Conservation (phyloP, 1,140 invertebrate species). For the Oscheius sp. region DNA sequence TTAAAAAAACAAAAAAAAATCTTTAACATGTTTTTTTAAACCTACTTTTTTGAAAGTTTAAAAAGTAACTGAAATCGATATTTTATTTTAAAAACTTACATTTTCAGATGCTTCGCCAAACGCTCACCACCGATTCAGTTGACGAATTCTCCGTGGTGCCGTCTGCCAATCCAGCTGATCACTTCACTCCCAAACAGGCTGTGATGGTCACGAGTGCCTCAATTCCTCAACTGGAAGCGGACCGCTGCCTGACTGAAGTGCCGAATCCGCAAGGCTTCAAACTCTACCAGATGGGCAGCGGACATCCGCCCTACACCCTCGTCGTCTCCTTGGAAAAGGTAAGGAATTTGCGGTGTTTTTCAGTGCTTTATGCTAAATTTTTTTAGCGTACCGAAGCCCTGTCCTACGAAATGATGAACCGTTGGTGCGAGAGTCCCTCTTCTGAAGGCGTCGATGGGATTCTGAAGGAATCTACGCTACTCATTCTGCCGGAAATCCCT, state of each 20-base stretch:
- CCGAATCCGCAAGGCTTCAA: slow-evolving; percentile 25
- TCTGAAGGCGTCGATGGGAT: slow-evolving; percentile 36
- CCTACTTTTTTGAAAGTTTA: not conserved
- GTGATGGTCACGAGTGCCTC: slow-evolving; percentile 41
- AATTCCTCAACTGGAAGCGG: slow-evolving; percentile 25
- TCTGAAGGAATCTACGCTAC: slow-evolving; percentile 46
- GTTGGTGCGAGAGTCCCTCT: slow-evolving; percentile 44
- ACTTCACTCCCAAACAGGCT: slow-evolving; percentile 54
- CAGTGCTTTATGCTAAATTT: not conserved
- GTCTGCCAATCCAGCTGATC: slow-evolving; percentile 55
- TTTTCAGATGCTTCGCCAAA: slow-evolving; percentile 49
- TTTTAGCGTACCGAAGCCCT: slow-evolving; percentile 57
- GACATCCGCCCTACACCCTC: slow-evolving; percentile 50
- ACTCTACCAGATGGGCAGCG: slow-evolving; percentile 40
- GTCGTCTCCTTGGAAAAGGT: slow-evolving; percentile 51
- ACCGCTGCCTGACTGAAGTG: slow-evolving; percentile 33
- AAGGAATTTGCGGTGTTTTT: not conserved
- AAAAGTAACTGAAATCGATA: not conserved
- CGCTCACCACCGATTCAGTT: slow-evolving; percentile 51
- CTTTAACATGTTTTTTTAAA: not conserved
- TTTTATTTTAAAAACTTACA: slow-evolving; percentile 19
- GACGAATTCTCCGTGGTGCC: slow-evolving; percentile 57
- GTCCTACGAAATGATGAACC: slow-evolving; percentile 50
- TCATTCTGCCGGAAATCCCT: slow-evolving; percentile 59
- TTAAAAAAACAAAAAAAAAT: not conserved